Base-by-base conservation (phyloP, 2,888 invertebrate genomes). In the Urechis unicinctus region DNA sequence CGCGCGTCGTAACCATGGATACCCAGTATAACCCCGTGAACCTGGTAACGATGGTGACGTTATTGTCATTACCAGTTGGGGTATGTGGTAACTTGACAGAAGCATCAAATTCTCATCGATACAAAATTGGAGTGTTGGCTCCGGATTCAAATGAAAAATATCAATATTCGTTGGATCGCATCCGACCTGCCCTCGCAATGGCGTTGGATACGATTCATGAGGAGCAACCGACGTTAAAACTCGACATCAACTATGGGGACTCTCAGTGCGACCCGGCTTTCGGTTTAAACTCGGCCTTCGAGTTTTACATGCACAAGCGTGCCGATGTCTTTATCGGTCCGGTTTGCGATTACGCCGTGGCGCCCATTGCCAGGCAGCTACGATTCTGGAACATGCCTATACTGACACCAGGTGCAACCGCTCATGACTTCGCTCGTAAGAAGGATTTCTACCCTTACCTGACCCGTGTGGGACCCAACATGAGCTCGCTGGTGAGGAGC, bases 361-460 rank as follows among this genome's bases (percentile, higher is more conserved):
- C 92, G 70, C 91, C 92, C 0, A 91, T 93, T 1, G 91, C 91
- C 3, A 81, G 91, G 56, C 82, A 92, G 54, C 89, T 90, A 0
- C 88, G 89, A 5, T 66, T 89, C 74, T 92, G 92, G 92, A 90
- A 91, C 75, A 86, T 88, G 0, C 91, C 92, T 0, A 88, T 93
- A 68, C 88, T 92, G 65, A 91, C 92, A 4, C 67, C 75, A 0
- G 77, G 77, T 0, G 75, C 71, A 1, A 61, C 74, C 58, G 74
- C 76, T 0, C 59, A 61, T 1, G 77, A 76, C 53, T 78, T 73
- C 56, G 70, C 69, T 1, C 48, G 44, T 2, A 44, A 52, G 1
- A 69, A 69, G 28, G 29, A 53, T 9, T 47, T 25, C 29, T 93
- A 86, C 73, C 85, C 85, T n/a, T 87, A 88, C 0, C 80, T 93